Base-by-base conservation (phyloP, 2,113 vertebrate species). In the Pontoporia blainvillei region DNA sequence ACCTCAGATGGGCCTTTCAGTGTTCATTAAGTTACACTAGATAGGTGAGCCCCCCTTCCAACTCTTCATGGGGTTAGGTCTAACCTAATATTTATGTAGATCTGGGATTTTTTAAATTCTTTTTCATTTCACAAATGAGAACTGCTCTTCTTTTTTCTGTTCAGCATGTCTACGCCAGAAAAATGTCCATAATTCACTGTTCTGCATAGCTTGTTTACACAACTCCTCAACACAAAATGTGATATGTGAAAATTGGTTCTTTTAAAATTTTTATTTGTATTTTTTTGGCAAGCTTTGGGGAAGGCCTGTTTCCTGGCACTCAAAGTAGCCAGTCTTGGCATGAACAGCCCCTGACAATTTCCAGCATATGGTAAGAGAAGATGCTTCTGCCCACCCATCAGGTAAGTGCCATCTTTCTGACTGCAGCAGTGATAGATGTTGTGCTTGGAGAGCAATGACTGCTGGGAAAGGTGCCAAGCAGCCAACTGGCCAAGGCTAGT, bases 291-390 rank as follows among this genome's bases (percentile, higher is more conserved):
- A 95, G 96, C 97, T 98, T 54, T 95, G 88, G 95, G 96, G 98
- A 98, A 98, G 98, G 98, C 98, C 98, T 97, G 97, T 98, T 99
- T 98, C 95, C 98, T 99, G 99, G 99, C 99, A 98, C 92, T 90
- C 95, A 96, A 94, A 98, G 97, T 98, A 98, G 79, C 99, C 98
- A 98, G 97, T 98, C 98, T 99, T 99, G 99, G 99, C 99, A 98
- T 98, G 98, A 98, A 98, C 98, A 99, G 99, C 98, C 98, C 97
- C 98, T 99, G 99, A 99, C 99, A 99, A 99, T 99, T 98, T 97
- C 98, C 98, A 99, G 98, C 99, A 99, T 99, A 99, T 99, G 99
- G 99, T 99, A 98, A 98, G 98, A 99, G 99, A 99, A 99, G 99
- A 98, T 98, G 98, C 99, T 99, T 98, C 99, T 99, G 98, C 99